Evolutionary conservation across 1,140 invertebrate genomes (phyloP).

Genomic region (Apis mellifera): Amel_HAv3.1 CM009945.2:7486501-7487000

Average conservation of each 20-base stretch:
- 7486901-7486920: constrained; percentile 42
- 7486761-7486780: neutral
- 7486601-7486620: constrained; percentile 46
- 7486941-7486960: constrained; percentile 35
- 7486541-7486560: no score
- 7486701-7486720: no score
- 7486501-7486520: no score
- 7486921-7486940: constrained; percentile 43
- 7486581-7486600: neutral
- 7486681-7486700: neutral
- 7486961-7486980: constrained; percentile 21
- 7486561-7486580: no score
- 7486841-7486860: no score
- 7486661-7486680: neutral
- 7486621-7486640: constrained; percentile 37
- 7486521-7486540: no score
- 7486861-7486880: constrained; percentile 1
- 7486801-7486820: constrained; percentile 2
- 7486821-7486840: neutral
- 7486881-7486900: constrained; percentile 26
- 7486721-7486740: constrained; percentile 33
- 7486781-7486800: constrained; percentile 20
- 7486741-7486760: no score
- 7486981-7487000: constrained; percentile 21
- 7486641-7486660: constrained; percentile 43